Base-by-base conservation (phyloP, 2,113 vertebrate species). In the Megaceryle maxima region DNA sequence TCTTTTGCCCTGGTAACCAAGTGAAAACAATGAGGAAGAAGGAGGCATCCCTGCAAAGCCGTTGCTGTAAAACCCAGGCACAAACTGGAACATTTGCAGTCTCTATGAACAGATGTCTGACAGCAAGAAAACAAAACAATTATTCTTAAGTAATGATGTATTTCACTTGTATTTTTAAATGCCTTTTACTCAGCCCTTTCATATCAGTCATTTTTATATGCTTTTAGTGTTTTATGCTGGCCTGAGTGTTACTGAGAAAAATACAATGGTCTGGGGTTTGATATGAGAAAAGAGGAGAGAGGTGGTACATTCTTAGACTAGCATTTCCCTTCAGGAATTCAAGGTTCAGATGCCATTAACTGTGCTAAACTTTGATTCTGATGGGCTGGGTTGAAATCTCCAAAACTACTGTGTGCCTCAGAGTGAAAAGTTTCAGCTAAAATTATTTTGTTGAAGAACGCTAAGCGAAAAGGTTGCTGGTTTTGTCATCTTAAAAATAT, bases 1-100 rank as follows among this genome's bases (percentile, higher is more conserved):
- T 91, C 60, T 84, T 96, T 96, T 89, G 62, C 43, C 77, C n/a
- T 92, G 79, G 95, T 95, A 92, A 95, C 80, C 51, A 75, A 92
- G 83, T 60, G 74, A 95, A 96, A 96, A 95, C 81, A 94, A 73
- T 76, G 57, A 87, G 46, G 80, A 81, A 84, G 70, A 91, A 87
- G 78, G 55, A 59, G 73, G 26, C 66, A 82, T 53, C 69, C 25
- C 50, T 76, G 69, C 73, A 72, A 87, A 96, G 69, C 13, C 78
- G 51, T 82, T 80, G 29, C 77, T 64, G n/a, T 87, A 92, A 84
- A 89, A 64, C 17, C 56, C 66, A 96, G 69, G 21, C 60, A 87
- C 35, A 78, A 93, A 87, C 48, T 68, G 44, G 55, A 85, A 83
- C 0, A 0, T 88, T 95, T 77, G 50, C 88, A 76, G 33, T 51